Conservation (phyloP, 1,140 invertebrate genomes). For the Adelges cooleyi region DNA sequence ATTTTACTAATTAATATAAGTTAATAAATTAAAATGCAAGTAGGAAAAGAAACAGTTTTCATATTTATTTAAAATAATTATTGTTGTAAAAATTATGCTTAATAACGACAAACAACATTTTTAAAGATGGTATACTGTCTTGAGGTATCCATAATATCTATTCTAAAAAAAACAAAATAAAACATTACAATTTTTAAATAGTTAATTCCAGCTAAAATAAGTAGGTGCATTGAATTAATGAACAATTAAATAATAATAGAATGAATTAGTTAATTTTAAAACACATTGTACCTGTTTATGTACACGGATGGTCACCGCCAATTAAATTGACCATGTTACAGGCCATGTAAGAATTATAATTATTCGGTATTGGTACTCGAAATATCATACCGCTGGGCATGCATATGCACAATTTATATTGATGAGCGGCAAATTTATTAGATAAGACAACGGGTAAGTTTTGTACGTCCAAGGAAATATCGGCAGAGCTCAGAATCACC, state of each 20-base stretch:
- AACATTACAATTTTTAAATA: too few species aligned
- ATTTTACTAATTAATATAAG: too few species aligned
- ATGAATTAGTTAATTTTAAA: too few species aligned
- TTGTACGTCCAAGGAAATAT: slow-evolving; percentile 57
- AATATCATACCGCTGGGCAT: slow-evolving; percentile 77
- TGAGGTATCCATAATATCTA: too few species aligned
- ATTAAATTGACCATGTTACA: slow-evolving; percentile 33
- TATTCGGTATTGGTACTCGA: slow-evolving; percentile 52
- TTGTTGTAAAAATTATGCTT: too few species aligned
- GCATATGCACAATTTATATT: slow-evolving; percentile 77
- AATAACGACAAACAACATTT: too few species aligned
- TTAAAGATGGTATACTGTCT: too few species aligned
- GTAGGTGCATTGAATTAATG: too few species aligned
- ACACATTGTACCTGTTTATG: slow-evolving; percentile 37
- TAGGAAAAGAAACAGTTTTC: too few species aligned
- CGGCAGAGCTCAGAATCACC: slow-evolving; percentile 55
- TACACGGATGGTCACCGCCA: slow-evolving; percentile 56
- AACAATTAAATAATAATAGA: background rate
- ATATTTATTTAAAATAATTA: too few species aligned
- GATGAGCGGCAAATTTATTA: slow-evolving; percentile 36
- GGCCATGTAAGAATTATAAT: slow-evolving; percentile 37
- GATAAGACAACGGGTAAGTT: slow-evolving; percentile 51
- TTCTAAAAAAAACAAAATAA: too few species aligned
- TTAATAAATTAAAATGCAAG: too few species aligned
- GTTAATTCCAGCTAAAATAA: background rate